Evolutionary conservation across 1,140 invertebrate species (phyloP), one percentile per base, ranked within the genome.

Genomic region (Theocolax elegans): DNA sequence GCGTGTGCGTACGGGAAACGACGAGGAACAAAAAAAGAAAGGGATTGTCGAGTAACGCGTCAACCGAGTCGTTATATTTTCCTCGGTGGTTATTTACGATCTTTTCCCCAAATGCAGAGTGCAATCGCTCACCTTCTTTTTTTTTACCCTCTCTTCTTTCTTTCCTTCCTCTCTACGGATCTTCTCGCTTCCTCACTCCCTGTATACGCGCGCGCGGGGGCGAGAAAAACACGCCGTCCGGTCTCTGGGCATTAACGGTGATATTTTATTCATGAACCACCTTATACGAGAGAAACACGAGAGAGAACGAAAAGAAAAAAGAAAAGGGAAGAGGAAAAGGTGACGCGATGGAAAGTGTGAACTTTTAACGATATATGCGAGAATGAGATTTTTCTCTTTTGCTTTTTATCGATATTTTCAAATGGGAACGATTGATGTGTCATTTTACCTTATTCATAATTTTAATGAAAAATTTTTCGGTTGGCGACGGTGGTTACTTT

Each of bases 191-290:
- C n/a, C n/a, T n/a, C n/a, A n/a, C n/a, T n/a, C n/a, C n/a, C n/a
- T n/a, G n/a, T n/a, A n/a, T n/a, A n/a, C n/a, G n/a, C 17, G 38
- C 23, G 58, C 42, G 58, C 58, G 29, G 7, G 31, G 19, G 0
- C 53, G 69, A 79, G 77, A 84, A 85, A 84, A 85, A 84, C 78
- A 79, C 78, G 80, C 80, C 80, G 80, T 79, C 77, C 75, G 72
- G 80, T 79, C 82, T 82, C 79, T 74, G 75, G 84, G 82, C 79
- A 85, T 85, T 85, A 85, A 80, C 79, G 70, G 71, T 78, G 75
- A 85, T 85, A 85, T 85, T 85, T 85, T 85, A 85, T 85, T 85
- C 84, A 85, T 85, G 83, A 85, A 78, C 75, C 78, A 83, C 81
- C 83, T 83, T 81, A 78, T 81, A 79, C 72, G 48, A 12, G 38